Evolutionary conservation across 2,113 vertebrate species (phyloP).

Genomic region (Mohoua ochrocephala): DNA sequence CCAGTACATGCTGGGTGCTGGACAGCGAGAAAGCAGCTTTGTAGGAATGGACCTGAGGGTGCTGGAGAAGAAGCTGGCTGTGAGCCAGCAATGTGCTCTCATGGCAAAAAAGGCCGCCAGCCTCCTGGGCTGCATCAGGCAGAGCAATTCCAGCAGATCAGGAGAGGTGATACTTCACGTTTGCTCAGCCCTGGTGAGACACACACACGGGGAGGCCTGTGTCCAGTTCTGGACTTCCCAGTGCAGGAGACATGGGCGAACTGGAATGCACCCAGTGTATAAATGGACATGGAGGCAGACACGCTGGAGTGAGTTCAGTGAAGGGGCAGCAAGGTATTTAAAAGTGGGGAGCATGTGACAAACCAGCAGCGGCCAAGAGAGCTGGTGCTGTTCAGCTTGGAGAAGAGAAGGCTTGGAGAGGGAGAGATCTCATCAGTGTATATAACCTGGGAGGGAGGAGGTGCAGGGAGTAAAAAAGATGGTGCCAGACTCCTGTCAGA

Average conservation of each 20-base stretch:
- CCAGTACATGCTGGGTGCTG: background rate
- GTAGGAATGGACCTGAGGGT: background rate
- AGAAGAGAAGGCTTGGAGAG: background rate
- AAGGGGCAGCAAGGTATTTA: background rate
- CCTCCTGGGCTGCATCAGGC: background rate
- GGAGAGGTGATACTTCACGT: background rate
- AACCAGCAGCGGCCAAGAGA: background rate
- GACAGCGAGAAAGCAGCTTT: background rate
- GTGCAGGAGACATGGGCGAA: too few relatives aligned
- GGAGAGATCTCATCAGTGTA: background rate
- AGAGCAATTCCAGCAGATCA: background rate
- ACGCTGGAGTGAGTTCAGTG: background rate
- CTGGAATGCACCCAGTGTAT: background rate
- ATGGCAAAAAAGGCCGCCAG: background rate
- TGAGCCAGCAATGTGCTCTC: background rate
- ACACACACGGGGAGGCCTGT: background rate
- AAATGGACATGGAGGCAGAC: background rate
- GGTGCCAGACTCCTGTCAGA: background rate
- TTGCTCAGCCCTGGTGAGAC: background rate
- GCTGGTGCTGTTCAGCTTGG: background rate
- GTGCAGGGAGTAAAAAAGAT: background rate
- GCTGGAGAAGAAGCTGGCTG: background rate
- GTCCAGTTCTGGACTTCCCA: background rate
- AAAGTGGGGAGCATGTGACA: background rate
- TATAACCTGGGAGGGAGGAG: background rate